Evolutionary conservation across 2,888 invertebrate species (phyloP), one percentile per base, ranked within the genome.

Genomic region (Drosophila emarginata): DNA sequence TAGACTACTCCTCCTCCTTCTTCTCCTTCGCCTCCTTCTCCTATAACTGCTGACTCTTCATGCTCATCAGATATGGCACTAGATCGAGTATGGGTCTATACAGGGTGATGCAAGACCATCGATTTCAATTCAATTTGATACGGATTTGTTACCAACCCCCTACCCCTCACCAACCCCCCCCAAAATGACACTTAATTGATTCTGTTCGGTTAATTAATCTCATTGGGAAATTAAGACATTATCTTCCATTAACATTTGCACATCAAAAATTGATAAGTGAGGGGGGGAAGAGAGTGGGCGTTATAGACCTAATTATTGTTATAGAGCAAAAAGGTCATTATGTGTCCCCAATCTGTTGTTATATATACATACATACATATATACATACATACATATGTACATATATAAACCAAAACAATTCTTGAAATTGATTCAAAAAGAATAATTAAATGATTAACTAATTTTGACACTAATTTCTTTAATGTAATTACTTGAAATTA

Each of bases 1-100:
- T 51, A 62, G 77, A 74, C 79, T 77, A 32, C 32, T 32, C 4
- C 11, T 32, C 32, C 1, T 32, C 32, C 32, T 32, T 1, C 7
- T 9, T 32, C 32, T 32, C 32, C 32, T 23, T 23, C n/a, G 5
- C 6, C 5, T 28, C 28, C 28, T 6, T 28, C 5, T 28, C 28
- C 9, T n/a, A n/a, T n/a, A 7, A 18, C 45, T 45, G 45, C 61
- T 15, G 67, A 68, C 67, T 72, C 81, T 71, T 86, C 72, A 73
- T 76, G 85, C 82, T 79, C 88, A 87, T 87, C 88, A 87, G 86
- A 85, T 82, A 87, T 87, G 88, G 79, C 77, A 72, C 45, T 45
- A 77, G 63, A 70, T 67, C 70, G 75, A 60, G 72, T 66, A 67
- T 32, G 57, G n/a, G 51, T 28, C 37, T 51, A 54, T 80, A 81